Evolutionary conservation across 1,140 invertebrate species (phyloP), one percentile per base, ranked within the genome.

Genomic region (Mamestra configurata): DNA sequence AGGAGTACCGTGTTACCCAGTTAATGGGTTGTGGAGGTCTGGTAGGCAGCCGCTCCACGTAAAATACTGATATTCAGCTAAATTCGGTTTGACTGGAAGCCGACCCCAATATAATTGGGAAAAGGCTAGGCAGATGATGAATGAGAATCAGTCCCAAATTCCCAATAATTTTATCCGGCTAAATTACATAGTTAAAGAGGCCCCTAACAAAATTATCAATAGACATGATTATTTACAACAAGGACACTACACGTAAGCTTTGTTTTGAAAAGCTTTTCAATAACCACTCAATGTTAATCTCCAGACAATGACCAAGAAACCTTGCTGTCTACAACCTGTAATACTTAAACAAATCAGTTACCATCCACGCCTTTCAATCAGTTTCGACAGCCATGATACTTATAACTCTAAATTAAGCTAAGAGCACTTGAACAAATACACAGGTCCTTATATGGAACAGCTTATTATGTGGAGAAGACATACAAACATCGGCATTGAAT

Each of bases 381-480:
- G 70, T 37, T 55, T 57, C 35, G 20, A 70, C 15, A 31, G 24
- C 61, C 40, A 43, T 46, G 43, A 40, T 35, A 66, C 61, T 59
- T 27, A 59, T 18, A 27, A 46, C 13, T 49, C 37, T 13, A 49
- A 49, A 49, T 13, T 24, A 27, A 46, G 20, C 70, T 20, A 37
- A 55, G 24, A 72, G 43, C 66, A 68, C 73, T 51, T 81, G 37
- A 55, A 31, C 53, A 75, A 73, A 80, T 55, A 80, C 57, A 71
- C 35, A 18, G 11, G n/a, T 43, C 79, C 73, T 31, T 81, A 71
- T 64, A 77, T 61, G 73, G 79, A 61, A 27, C 11, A 55, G 51
- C 35, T 59, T 37, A 55, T 71, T 70, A 35, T 31, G 35, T 61
- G n/a, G 71, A 79, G 80, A 83, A 84, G 84, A 79, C 61, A 57